A percentile compares a stretch with the other conserved stretches of the same genome.
phyloP scores from a whole-genome alignment of 1,140 invertebrate species.

The Drosophila busckii region DNA sequence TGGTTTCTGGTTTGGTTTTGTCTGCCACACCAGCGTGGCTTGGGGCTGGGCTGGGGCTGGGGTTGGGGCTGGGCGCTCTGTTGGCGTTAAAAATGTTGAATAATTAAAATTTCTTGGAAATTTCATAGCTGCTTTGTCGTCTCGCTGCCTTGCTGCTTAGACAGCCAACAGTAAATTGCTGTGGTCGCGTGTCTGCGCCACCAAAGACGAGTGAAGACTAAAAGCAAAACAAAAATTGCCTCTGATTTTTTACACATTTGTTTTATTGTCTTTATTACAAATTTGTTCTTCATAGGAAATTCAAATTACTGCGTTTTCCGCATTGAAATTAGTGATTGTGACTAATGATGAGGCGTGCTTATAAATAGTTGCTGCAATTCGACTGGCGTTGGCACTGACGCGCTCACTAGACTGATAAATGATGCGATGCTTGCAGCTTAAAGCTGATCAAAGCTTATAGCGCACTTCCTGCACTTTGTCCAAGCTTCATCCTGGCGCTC shows the following conservation, averaged over 20 bases:
- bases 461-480: not conserved
- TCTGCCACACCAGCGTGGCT: no score
- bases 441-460: constrained; percentile 24
- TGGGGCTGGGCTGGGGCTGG: no score
- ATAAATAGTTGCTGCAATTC: not conserved
- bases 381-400: constrained; percentile 8
- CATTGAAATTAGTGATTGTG: constrained; percentile 45
- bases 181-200: constrained; percentile 57
- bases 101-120: constrained; percentile 73
- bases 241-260: not conserved
- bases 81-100: constrained; percentile 76
- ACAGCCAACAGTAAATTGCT: constrained; percentile 40
- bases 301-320: constrained; percentile 34
- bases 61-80: no score
- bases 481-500: not conserved
- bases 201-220: no score
- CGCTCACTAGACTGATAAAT: constrained; percentile 33
- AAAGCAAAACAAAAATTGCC: no score
- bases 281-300: constrained; percentile 45
- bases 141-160: constrained; percentile 12
- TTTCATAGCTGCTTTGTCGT: constrained; percentile 53
- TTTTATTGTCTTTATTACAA: constrained; percentile 5
- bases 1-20: constrained; percentile 14
- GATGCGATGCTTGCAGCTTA: constrained; percentile 31
- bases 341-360: constrained; percentile 41